Percentiles rank a stretch among this genome's conserved stretches.
phyloP scores from a whole-genome alignment of 2,797 vertebrate genomes.

The Lepidocolaptes lacrymiger region DNA sequence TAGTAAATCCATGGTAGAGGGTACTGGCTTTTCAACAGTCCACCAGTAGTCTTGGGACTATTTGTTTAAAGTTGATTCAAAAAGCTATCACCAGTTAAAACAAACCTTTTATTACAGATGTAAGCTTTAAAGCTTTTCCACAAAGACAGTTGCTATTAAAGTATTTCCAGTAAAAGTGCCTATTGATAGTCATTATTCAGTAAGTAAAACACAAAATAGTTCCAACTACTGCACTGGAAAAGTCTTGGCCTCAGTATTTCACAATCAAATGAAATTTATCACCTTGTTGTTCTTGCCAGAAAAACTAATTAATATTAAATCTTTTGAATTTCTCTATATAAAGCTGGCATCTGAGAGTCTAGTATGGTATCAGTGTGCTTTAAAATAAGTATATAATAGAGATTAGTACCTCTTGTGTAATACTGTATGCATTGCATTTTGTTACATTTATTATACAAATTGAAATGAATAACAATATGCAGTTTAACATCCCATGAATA shows the following conservation, averaged over 20 bases:
- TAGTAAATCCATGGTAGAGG: not conserved
- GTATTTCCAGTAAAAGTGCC: constrained; percentile 40
- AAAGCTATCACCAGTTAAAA: constrained; percentile 1
- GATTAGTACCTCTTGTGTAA: constrained; percentile 72
- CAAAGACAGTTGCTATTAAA: constrained; percentile 19
- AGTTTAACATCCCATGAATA: constrained; percentile 79
- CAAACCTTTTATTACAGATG: not conserved
- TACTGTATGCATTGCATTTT: constrained; percentile 73
- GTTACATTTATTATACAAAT: constrained; percentile 80
- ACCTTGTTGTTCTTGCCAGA: constrained; percentile 42
- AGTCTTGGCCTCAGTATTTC: constrained; percentile 9
- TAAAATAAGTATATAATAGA: constrained; percentile 64
- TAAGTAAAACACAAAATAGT: constrained; percentile 32
- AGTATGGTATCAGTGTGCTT: not conserved
- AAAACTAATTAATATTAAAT: constrained; percentile 61
- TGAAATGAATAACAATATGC: constrained; percentile 80
- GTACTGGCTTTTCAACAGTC: not conserved
- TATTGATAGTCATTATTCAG: constrained; percentile 39
- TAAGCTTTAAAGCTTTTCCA: constrained; percentile 8
- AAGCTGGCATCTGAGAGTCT: constrained; percentile 31
- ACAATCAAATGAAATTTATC: constrained; percentile 40
- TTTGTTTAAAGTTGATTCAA: constrained; percentile 23
- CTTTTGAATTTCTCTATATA: constrained; percentile 55
- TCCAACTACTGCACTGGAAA: constrained; percentile 23
- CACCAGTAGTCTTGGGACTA: not conserved